Percentiles rank a stretch among this genome's conserved stretches.
Evolutionary conservation across 2,113 vertebrate genomes (phyloP).

Genomic region (Indri indri): DNA sequence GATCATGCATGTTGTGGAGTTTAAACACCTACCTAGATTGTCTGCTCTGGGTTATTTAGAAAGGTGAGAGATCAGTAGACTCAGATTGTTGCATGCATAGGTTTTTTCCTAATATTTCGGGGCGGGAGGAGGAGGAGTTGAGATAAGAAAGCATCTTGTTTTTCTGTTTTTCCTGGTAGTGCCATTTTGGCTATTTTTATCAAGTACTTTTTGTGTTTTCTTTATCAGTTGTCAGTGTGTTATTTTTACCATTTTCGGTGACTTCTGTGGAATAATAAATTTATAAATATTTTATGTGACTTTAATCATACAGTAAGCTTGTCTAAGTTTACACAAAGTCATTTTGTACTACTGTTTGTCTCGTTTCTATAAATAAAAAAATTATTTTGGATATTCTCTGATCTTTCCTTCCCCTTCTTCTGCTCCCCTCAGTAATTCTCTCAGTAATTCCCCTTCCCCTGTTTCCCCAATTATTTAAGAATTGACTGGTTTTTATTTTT

Average conservation of each 20-base stretch:
- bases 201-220: constrained; percentile 3
- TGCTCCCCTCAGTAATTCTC: neutral
- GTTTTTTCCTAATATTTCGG: neutral
- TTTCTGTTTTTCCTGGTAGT: neutral
- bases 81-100: neutral
- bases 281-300: neutral
- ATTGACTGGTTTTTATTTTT: neutral
- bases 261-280: neutral
- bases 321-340: neutral
- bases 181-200: neutral
- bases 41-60: neutral
- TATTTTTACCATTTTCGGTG: constrained; percentile 16
- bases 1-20: neutral
- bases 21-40: neutral
- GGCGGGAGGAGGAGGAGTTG: neutral
- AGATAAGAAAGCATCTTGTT: neutral
- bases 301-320: neutral
- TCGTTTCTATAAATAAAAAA: constrained; percentile 26
- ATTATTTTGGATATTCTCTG: neutral
- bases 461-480: neutral
- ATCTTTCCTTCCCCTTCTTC: neutral
- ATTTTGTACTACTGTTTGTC: neutral
- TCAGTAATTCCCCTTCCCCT: neutral
- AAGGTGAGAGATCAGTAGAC: neutral
- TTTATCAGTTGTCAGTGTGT: neutral